Base-by-base conservation (phyloP, 2,797 vertebrate species). In the Trachurus trachurus region DNA sequence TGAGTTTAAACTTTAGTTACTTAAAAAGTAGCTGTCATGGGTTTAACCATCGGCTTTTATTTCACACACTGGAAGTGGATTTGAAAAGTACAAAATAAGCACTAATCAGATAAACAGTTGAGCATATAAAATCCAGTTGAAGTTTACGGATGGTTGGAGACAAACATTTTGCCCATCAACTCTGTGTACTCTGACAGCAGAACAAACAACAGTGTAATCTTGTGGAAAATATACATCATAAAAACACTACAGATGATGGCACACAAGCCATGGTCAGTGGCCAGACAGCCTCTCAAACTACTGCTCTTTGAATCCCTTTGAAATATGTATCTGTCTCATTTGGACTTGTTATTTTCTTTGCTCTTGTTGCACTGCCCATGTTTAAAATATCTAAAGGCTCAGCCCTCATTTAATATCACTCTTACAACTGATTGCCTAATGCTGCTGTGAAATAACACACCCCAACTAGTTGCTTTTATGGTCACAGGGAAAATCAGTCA, bases 31-130 rank as follows among this genome's bases (percentile, higher is more conserved):
- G 44, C 58, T 54, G 58, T 26, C 52, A n/a, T 53, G 40, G 19
- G 11, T 84, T 84, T 74, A 62, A 76, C 69, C 47, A n/a, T 42
- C 22, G 31, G 19, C 57, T 72, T 84, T 66, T 72, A 60, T 39
- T 57, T 80, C 29, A 67, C 34, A 74, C 67, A 53, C 16, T 1
- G 21, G 15, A 76, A 64, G n/a, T 74, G 78, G 11, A 52, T 76
- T 59, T 62, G 53, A 81, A 66, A 76, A 83, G 53, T 42, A 53
- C n/a, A 72, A 53, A 82, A 80, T 63, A 66, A 56, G 50, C 54
- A 42, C 74, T 77, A 80, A 88, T 88, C 69, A 74, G 63, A 81
- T 76, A 65, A 70, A 71, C 31, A 49, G 58, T 63, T 67, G 63
- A 47, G 44, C 49, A 9, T 66, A 60, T 21, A 70, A 31, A 88